phyloP scores from a whole-genome alignment of 2,797 vertebrate genomes.

The Rachycentron canadum region DNA sequence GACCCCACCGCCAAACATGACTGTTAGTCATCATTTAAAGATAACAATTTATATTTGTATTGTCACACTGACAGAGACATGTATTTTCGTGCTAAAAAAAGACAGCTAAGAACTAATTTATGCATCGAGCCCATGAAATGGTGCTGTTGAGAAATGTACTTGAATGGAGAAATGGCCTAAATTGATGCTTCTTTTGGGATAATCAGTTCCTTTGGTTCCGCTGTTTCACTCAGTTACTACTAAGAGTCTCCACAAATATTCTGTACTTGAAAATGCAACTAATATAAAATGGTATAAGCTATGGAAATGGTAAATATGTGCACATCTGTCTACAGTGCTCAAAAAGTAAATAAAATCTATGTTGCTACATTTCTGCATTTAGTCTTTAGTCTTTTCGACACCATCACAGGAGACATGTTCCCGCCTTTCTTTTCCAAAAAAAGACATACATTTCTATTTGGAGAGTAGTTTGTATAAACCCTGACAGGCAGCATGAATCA shows the following conservation, averaged over 20 bases:
- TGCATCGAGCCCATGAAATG: constrained; percentile 74
- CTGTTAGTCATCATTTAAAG: constrained; percentile 80
- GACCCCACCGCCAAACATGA: constrained; percentile 69
- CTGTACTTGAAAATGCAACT: constrained; percentile 79
- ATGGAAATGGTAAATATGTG: constrained; percentile 66
- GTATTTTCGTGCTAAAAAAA: constrained; percentile 78
- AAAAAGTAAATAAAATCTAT: constrained; percentile 79
- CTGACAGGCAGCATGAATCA: constrained; percentile 48
- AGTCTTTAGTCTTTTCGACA: constrained; percentile 34
- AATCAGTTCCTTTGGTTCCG: constrained; percentile 52
- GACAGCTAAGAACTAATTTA: constrained; percentile 61
- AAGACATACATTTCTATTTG: constrained; percentile 46
- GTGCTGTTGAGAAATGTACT: constrained; percentile 71
- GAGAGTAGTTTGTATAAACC: constrained; percentile 45
- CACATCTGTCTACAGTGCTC: constrained; percentile 74
- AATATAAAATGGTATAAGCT: constrained; percentile 78
- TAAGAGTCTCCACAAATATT: constrained; percentile 54
- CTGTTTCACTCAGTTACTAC: constrained; percentile 59
- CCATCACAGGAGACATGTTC: constrained; percentile 1
- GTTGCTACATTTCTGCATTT: constrained; percentile 53
- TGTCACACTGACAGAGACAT: constrained; percentile 66
- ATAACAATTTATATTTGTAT: constrained; percentile 82
- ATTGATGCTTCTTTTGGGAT: constrained; percentile 56
- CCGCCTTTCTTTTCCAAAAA: constrained; percentile 18
- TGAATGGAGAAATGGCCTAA: constrained; percentile 65